Percentiles rank a stretch among this genome's conserved stretches.
Conservation (phyloP, 2,888 invertebrate species). For the Calliopum simillimum region DNA sequence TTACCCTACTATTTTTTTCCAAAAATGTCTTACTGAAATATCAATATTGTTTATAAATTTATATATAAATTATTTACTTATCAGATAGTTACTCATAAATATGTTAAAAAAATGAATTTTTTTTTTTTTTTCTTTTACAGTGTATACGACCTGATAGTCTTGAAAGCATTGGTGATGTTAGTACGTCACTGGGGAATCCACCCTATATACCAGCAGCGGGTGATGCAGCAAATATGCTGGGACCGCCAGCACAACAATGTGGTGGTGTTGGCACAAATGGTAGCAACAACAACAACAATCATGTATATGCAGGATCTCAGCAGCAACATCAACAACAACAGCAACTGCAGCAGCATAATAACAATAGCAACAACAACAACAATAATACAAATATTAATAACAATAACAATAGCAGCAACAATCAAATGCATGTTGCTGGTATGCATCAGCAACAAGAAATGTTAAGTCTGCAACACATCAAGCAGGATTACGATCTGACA, state of each 20-base stretch:
- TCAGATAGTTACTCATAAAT: background rate
- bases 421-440: constrained; percentile 38
- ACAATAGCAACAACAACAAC: constrained; percentile 64
- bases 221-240: constrained; percentile 57
- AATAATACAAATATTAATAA: too few species aligned
- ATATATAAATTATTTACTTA: background rate
- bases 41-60: background rate
- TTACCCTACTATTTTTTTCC: too few species aligned
- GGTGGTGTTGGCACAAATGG: constrained; percentile 68
- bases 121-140: constrained; percentile 48
- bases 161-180: constrained; percentile 75
- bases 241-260: constrained; percentile 56
- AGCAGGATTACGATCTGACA: constrained; percentile 90
- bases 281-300: constrained; percentile 52
- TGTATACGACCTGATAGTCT: constrained; percentile 73
- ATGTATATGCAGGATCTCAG: constrained; percentile 58
- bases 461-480: constrained; percentile 72
- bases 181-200: constrained; percentile 64
- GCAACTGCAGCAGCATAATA: constrained; percentile 49
- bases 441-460: constrained; percentile 57
- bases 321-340: constrained; percentile 47
- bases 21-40: too few species aligned
- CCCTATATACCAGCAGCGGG: constrained; percentile 65
- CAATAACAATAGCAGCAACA: constrained; percentile 54
- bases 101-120: background rate